These are phyloP conservation scores for Coelogynopora nodosa DNA, from an alignment of 2,888 invertebrate species.

Conservation along the genomic window DNA sequence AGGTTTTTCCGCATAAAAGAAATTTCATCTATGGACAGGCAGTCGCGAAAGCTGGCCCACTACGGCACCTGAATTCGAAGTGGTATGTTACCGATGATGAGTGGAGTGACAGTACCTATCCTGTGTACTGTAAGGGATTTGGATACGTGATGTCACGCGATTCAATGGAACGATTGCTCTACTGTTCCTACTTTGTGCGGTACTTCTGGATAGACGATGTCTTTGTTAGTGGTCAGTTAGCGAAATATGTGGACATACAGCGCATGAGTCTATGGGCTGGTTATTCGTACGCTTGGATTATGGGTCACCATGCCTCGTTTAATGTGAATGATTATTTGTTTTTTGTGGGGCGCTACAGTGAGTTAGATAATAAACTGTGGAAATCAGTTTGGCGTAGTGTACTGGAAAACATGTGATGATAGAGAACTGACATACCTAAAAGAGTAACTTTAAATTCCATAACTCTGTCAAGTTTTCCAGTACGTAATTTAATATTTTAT, in stretches of 20 bases:
- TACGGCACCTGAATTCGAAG: constrained; percentile 15
- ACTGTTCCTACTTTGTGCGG: constrained; percentile 35
- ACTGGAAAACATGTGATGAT: background rate
- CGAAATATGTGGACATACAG: background rate
- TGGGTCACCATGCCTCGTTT: background rate
- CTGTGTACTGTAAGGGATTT: constrained; percentile 40
- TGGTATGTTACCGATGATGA: constrained; percentile 34
- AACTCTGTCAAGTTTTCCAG: too few species aligned
- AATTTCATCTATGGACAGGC: constrained; percentile 6
- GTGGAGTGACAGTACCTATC: constrained; percentile 31
- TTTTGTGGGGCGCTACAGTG: background rate
- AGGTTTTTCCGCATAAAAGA: background rate
- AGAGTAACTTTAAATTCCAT: too few species aligned
- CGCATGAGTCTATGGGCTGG: background rate
- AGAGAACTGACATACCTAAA: too few species aligned
- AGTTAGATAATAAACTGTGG: background rate
- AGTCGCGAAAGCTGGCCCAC: background rate
- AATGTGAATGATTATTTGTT: background rate
- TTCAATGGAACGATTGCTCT: constrained; percentile 18
- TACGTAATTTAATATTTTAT: too few species aligned
- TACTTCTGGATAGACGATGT: constrained; percentile 40
- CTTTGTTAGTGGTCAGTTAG: constrained; percentile 34
- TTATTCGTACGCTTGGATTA: background rate
- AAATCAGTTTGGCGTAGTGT: background rate
- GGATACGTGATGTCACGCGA: constrained; percentile 32